Conservation (phyloP, 2,113 vertebrate genomes). For the Antennarius striatus region DNA sequence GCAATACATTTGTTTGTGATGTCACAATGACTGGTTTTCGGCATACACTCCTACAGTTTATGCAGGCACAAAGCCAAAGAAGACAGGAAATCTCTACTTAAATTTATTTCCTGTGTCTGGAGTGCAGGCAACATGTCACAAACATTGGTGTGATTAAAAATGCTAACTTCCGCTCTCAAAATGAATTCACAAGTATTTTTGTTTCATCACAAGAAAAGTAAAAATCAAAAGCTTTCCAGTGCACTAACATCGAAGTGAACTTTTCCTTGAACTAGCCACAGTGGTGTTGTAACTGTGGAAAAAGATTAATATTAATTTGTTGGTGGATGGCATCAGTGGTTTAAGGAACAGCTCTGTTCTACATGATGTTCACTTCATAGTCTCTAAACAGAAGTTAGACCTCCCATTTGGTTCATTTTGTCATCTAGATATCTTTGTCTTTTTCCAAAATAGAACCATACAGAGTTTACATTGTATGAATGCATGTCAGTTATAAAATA, state of each 20-base stretch:
- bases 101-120: conserved; percentile 25
- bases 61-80: conserved; percentile 12
- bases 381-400: conserved; percentile 5
- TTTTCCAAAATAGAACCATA: too few relatives aligned
- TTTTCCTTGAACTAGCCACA: not conserved
- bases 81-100: conserved; percentile 22
- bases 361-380: too few relatives aligned
- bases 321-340: not conserved
- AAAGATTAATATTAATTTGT: conserved; percentile 10
- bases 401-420: conserved; percentile 1
- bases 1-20: not conserved
- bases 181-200: not conserved
- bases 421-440: conserved; percentile 3
- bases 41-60: not conserved
- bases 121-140: not conserved
- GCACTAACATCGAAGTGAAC: not conserved
- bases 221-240: not conserved
- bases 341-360: not conserved
- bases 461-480: too few relatives aligned
- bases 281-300: not conserved
- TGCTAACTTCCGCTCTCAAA: not conserved
- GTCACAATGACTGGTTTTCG: conserved; percentile 1
- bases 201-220: not conserved
- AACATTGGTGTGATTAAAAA: not conserved
- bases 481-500: too few relatives aligned